Evolutionary conservation across 2,113 vertebrate species (phyloP).

Genomic region (Pitta sordida): DNA sequence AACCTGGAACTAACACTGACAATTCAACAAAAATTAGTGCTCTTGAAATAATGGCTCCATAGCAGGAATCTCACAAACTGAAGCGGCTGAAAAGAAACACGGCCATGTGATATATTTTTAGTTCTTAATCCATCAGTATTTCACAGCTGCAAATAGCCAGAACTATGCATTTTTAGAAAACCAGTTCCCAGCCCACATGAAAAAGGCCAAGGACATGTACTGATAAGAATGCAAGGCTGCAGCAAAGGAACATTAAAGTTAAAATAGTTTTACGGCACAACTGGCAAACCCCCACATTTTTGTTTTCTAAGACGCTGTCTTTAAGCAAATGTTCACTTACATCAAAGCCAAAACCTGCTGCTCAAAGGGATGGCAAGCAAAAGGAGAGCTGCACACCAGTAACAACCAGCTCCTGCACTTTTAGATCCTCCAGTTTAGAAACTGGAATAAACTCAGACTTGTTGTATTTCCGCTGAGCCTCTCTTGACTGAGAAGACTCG

Average conservation of each 20-base stretch:
- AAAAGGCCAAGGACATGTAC: constrained; percentile 38
- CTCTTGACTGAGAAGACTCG: neutral
- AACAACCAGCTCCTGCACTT: neutral
- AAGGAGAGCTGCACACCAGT: neutral
- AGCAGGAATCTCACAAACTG: neutral
- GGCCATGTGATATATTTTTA: constrained; percentile 40
- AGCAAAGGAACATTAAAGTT: neutral
- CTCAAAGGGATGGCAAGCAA: neutral
- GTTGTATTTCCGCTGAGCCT: accelerated
- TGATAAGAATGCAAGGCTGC: constrained; percentile 8
- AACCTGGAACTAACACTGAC: neutral
- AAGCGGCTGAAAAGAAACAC: constrained; percentile 23
- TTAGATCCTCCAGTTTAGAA: neutral
- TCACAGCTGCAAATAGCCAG: constrained; percentile 57
- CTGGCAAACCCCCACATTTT: neutral
- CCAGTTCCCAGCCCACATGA: constrained; percentile 36
- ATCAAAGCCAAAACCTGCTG: neutral
- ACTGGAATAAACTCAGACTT: neutral
- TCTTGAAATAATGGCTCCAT: neutral
- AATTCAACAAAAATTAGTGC: neutral
- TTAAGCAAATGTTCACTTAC: neutral
- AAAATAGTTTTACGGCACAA: neutral
- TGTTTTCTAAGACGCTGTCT: neutral
- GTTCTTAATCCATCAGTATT: constrained; percentile 59
- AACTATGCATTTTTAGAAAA: constrained; percentile 56